Conservation (phyloP, 2,888 invertebrate genomes). For the Pachydiplax longipennis region DNA sequence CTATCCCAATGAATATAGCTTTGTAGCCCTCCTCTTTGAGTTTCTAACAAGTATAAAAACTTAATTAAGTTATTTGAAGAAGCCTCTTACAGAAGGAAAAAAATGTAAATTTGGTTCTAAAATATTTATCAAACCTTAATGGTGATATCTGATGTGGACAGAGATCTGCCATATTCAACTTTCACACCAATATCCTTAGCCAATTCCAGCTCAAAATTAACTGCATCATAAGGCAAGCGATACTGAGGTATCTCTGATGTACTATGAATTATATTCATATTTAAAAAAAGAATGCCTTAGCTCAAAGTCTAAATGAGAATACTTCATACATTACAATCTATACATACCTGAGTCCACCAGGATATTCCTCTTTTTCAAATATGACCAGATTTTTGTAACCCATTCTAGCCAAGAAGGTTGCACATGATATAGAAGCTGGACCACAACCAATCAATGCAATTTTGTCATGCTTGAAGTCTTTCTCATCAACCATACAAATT, state of each 20-base stretch:
- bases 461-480: constrained; percentile 65
- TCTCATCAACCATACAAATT: constrained; percentile 65
- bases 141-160: constrained; percentile 77
- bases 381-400: constrained; percentile 92
- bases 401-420: constrained; percentile 91
- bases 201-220: constrained; percentile 90
- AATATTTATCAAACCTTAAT: constrained; percentile 63
- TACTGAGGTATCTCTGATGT: constrained; percentile 97
- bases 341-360: constrained; percentile 86
- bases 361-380: constrained; percentile 85
- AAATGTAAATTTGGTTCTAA: too few relatives aligned
- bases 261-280: constrained; percentile 63
- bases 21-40: constrained; percentile 73
- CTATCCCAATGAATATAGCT: constrained; percentile 86
- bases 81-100: neutral
- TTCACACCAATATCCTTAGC: constrained; percentile 93
- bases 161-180: constrained; percentile 75
- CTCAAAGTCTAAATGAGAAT: neutral
- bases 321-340: neutral
- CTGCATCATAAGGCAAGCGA: constrained; percentile 89
- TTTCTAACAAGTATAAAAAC: constrained; percentile 61
- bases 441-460: constrained; percentile 94
- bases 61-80: neutral
- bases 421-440: constrained; percentile 95
- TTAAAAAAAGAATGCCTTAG: neutral